phyloP scores from a whole-genome alignment of 1,140 invertebrate species.

The Grapholita molesta region DNA sequence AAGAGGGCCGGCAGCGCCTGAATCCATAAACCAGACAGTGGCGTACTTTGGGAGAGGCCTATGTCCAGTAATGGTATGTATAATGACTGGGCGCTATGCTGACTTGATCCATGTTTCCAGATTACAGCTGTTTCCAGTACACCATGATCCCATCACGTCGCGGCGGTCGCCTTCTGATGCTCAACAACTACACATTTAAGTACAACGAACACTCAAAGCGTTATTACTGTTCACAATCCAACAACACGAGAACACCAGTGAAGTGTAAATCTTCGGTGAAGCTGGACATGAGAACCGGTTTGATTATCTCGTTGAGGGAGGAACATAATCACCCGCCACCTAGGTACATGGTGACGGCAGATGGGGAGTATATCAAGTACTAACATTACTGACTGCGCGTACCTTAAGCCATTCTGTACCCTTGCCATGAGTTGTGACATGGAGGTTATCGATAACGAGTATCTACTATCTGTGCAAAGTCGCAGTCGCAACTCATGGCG shows the following conservation, averaged over 20 bases:
- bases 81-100: neutral
- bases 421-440: too few species aligned
- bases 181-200: constrained; percentile 30
- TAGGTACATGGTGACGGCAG: constrained; percentile 28
- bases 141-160: constrained; percentile 22
- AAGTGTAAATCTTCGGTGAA: neutral
- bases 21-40: too few species aligned
- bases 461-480: too few species aligned
- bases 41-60: too few species aligned
- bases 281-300: neutral
- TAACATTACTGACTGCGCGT: neutral
- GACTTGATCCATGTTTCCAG: neutral
- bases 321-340: constrained; percentile 42
- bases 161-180: constrained; percentile 25
- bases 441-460: too few species aligned
- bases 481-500: too few species aligned
- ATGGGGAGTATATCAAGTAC: constrained; percentile 30
- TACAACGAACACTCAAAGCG: constrained; percentile 27
- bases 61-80: too few species aligned
- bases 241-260: neutral
- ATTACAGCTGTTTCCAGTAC: neutral
- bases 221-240: constrained; percentile 28
- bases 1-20: too few species aligned
- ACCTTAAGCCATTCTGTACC: neutral
- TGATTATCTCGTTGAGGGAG: neutral